Evolutionary conservation across 1,140 invertebrate genomes (phyloP).

Genomic region (Metaphire vulgaris): DNA sequence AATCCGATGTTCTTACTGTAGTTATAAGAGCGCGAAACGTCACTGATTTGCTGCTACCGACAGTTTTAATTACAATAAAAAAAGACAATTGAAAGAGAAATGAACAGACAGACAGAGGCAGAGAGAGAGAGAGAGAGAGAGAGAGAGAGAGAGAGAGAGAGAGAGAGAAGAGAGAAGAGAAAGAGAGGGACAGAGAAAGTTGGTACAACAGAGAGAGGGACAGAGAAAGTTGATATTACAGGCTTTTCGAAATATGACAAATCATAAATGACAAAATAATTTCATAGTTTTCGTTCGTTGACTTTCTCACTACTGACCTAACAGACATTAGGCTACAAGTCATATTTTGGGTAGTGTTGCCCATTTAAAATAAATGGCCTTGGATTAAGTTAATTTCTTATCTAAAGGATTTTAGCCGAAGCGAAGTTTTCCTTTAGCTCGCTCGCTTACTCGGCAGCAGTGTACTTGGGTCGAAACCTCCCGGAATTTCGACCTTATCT

Average conservation of each 20-base stretch:
- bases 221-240: background rate
- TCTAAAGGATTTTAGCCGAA: no score
- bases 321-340: no score
- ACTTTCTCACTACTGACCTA: background rate
- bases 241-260: background rate
- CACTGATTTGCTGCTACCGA: no score
- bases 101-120: background rate
- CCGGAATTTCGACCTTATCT: slow-evolving; percentile 1
- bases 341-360: background rate
- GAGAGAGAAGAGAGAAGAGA: background rate
- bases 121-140: slow-evolving; percentile 3
- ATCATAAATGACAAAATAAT: background rate
- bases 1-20: slow-evolving; percentile 71
- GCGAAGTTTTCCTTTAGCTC: no score
- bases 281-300: background rate
- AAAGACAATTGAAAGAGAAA: no score
- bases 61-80: no score
- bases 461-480: background rate
- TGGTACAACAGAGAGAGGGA: slow-evolving; percentile 10
- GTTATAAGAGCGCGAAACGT: slow-evolving; percentile 61
- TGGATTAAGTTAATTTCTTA: no score
- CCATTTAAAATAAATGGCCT: background rate
- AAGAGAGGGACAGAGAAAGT: slow-evolving; percentile 1
- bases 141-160: slow-evolving; percentile 16
- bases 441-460: slow-evolving; percentile 12